These are phyloP conservation scores for Therioaphis trifolii DNA, from an alignment of 2,888 invertebrate species.

Conservation along the genomic window DNA sequence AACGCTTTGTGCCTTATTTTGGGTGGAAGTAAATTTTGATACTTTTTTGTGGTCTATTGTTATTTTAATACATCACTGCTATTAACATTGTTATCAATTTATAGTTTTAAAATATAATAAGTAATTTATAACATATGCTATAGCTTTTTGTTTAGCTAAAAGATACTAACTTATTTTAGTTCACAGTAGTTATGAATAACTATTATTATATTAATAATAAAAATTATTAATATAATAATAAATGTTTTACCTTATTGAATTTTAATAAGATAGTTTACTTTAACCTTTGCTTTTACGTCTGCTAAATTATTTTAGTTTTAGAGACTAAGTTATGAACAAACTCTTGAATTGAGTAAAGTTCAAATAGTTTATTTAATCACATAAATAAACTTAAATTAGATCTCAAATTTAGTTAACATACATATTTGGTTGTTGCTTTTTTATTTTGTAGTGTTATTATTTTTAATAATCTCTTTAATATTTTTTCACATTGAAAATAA, in stretches of 20 bases:
- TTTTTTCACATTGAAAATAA: too few relatives aligned
- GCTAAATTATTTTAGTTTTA: background rate
- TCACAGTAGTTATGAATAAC: background rate
- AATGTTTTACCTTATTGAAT: too few relatives aligned
- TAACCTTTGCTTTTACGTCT: background rate
- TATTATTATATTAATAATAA: too few relatives aligned
- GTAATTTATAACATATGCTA: constrained; percentile 10
- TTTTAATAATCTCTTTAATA: too few relatives aligned
- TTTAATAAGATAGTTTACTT: background rate
- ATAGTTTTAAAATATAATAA: constrained; percentile 37
- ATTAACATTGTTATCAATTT: constrained; percentile 47
- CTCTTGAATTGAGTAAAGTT: background rate
- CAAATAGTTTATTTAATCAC: background rate
- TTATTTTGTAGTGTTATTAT: background rate
- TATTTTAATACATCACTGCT: constrained; percentile 37
- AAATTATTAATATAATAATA: too few relatives aligned
- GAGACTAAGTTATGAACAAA: background rate
- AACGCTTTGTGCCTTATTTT: background rate
- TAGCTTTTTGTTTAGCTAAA: constrained; percentile 26
- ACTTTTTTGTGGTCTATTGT: background rate
- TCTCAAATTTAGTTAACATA: constrained; percentile 32
- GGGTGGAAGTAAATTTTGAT: constrained; percentile 34
- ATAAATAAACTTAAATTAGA: constrained; percentile 33
- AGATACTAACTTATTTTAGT: constrained; percentile 20
- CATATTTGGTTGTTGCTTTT: background rate